These are phyloP conservation scores for Picus viridis DNA, from an alignment of 2,797 vertebrate genomes.

Conservation along the genomic window DNA sequence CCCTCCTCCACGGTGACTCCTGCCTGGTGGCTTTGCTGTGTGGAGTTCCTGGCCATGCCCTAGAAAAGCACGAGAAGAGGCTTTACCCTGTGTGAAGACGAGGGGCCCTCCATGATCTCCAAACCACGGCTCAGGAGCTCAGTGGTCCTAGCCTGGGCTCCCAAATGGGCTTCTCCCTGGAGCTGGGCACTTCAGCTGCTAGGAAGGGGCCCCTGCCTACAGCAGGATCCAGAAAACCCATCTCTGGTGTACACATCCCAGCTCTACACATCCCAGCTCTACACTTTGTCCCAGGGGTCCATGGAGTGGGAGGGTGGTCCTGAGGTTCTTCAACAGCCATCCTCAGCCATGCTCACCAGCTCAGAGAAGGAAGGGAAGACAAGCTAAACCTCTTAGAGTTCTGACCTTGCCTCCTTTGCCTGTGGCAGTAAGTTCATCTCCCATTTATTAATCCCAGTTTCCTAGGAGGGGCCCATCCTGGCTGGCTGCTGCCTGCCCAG, in stretches of 20 bases:
- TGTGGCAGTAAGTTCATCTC: neutral
- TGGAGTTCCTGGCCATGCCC: constrained; percentile 82
- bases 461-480: neutral
- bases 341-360: accelerated
- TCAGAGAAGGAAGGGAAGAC: neutral
- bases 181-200: neutral
- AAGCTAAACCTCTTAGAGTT: neutral
- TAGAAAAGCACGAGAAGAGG: constrained; percentile 45
- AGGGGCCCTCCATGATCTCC: accelerated
- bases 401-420: neutral
- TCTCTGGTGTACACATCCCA: neutral
- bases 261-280: neutral
- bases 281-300: neutral
- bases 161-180: neutral
- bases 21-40: constrained; percentile 63
- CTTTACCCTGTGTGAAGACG: neutral
- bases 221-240: neutral
- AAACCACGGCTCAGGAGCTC: neutral
- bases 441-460: neutral
- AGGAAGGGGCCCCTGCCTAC: neutral
- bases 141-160: neutral
- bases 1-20: constrained; percentile 57
- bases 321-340: neutral
- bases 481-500: neutral
- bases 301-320: accelerated